These are phyloP conservation scores for Peromyscus californicus DNA, from an alignment of 2,113 vertebrate species.

Conservation along the genomic window DNA sequence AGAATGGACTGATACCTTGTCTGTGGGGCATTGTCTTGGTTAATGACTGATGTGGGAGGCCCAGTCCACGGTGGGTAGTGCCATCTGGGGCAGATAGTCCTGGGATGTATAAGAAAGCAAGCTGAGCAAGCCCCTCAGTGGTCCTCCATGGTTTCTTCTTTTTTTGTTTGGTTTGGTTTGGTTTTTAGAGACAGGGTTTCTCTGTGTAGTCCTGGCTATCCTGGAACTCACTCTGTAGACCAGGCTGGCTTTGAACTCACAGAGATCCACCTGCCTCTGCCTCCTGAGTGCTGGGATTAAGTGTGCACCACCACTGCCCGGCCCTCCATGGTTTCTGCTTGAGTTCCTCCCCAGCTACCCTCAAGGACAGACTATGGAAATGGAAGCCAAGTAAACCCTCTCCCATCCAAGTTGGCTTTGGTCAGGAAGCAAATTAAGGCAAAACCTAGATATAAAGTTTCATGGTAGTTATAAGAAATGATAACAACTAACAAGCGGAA, in stretches of 20 bases:
- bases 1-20: neutral
- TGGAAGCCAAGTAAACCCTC: neutral
- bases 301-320: too few species aligned
- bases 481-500: neutral
- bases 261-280: too few species aligned
- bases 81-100: neutral
- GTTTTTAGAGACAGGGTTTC: too few species aligned
- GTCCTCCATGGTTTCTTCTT: neutral
- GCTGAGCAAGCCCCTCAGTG: neutral
- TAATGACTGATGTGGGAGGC: too few species aligned
- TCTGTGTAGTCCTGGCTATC: too few species aligned
- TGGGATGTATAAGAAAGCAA: neutral
- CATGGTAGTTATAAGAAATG: neutral
- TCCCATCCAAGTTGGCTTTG: too few species aligned
- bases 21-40: neutral
- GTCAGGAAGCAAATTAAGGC: neutral
- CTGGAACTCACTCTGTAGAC: too few species aligned
- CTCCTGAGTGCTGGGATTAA: too few species aligned
- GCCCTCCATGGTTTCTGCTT: neutral
- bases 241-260: too few species aligned
- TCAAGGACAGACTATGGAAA: neutral
- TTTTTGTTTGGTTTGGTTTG: too few species aligned
- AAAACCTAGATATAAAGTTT: neutral
- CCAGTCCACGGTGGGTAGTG: neutral
- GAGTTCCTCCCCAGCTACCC: neutral